These are phyloP conservation scores for Protophormia terraenovae DNA, from an alignment of 2,888 invertebrate species.

Conservation along the genomic window DNA sequence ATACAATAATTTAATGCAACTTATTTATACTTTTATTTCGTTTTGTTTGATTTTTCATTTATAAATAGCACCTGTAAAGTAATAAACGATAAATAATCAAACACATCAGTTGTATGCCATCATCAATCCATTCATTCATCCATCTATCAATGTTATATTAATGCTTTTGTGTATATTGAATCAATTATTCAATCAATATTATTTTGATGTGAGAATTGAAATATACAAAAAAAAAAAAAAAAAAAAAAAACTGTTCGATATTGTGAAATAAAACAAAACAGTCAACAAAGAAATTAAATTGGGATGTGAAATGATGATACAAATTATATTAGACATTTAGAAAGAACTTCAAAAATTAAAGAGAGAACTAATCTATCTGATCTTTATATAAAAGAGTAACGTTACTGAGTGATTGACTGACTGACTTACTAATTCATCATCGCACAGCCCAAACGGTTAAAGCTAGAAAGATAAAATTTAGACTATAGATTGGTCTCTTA, in stretches of 20 bases:
- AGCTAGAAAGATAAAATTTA: no score
- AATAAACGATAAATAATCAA: slow-evolving; percentile 4
- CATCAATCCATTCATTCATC: slow-evolving; percentile 5
- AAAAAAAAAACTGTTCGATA: neutral
- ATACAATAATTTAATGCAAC: slow-evolving; percentile 48
- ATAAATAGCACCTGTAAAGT: slow-evolving; percentile 56
- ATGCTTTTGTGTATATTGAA: neutral
- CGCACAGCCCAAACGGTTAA: no score
- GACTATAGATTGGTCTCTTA: no score
- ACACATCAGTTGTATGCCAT: slow-evolving; percentile 10
- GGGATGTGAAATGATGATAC: neutral
- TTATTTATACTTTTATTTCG: slow-evolving; percentile 29
- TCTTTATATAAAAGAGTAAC: no score
- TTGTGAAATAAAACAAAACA: neutral
- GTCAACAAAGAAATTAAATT: neutral
- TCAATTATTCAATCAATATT: neutral
- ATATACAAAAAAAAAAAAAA: no score
- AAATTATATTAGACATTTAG: no score
- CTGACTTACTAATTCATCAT: no score
- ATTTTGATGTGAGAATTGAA: neutral
- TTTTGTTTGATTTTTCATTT: slow-evolving; percentile 13
- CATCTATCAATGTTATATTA: neutral
- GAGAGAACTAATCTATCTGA: no score
- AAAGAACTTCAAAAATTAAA: no score
- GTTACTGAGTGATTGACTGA: no score